These are phyloP conservation scores for Xanthorhoe spadicearia DNA, from an alignment of 2,888 invertebrate species.

Conservation along the genomic window DNA sequence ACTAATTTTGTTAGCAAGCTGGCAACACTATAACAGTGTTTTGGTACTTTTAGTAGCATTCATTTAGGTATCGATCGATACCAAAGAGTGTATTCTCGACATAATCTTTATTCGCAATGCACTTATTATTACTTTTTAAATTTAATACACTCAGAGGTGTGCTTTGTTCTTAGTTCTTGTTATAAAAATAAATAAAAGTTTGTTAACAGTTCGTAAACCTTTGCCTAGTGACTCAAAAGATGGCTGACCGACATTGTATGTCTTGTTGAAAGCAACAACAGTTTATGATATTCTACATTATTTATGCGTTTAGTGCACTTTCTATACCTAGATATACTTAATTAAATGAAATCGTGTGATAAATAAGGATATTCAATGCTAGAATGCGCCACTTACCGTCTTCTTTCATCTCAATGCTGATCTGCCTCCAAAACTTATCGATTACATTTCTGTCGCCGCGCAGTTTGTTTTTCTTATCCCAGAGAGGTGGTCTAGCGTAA, in stretches of 20 bases:
- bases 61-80: constrained; percentile 14
- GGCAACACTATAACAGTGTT: constrained; percentile 10
- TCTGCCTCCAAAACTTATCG: constrained; percentile 33
- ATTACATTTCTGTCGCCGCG: constrained; percentile 29
- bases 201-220: background rate
- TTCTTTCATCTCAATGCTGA: constrained; percentile 34
- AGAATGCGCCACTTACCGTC: constrained; percentile 22
- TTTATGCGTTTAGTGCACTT: background rate
- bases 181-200: background rate
- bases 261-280: background rate
- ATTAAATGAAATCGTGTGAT: background rate
- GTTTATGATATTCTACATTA: background rate
- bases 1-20: background rate
- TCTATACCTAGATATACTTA: background rate
- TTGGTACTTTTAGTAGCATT: constrained; percentile 2
- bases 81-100: background rate
- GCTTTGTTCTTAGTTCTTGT: background rate
- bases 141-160: background rate
- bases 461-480: constrained; percentile 29
- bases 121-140: background rate
- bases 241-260: constrained; percentile 11
- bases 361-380: background rate
- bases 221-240: constrained; percentile 2
- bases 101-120: background rate
- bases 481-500: constrained; percentile 27